Percentiles rank a stretch among this genome's conserved stretches.
Conservation (phyloP, 1,140 invertebrate genomes). For the Drosophila littoralis region DNA sequence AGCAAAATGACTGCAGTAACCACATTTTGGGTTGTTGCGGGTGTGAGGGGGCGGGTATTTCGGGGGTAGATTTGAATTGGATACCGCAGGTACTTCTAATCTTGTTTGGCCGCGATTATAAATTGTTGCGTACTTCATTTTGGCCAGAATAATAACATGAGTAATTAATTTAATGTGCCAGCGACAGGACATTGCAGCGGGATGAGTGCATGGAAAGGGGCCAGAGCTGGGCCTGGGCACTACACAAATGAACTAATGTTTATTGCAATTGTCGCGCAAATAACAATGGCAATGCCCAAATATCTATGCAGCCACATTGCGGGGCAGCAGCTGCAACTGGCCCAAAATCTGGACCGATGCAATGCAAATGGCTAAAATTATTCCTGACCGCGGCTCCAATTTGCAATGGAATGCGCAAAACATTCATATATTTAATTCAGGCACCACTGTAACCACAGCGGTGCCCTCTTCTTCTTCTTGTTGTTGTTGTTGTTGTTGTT, state of each 20-base stretch:
- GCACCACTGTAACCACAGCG: slow-evolving; percentile 41
- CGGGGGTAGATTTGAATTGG: not conserved
- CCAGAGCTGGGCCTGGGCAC: slow-evolving; percentile 29
- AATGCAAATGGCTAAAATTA: slow-evolving; percentile 73
- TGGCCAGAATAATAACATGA: slow-evolving; percentile 83
- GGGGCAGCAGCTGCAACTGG: slow-evolving; percentile 24
- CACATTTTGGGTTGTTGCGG: not conserved
- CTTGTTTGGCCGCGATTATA: slow-evolving; percentile 80
- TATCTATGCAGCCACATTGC: slow-evolving; percentile 46
- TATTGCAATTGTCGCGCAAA: slow-evolving; percentile 82
- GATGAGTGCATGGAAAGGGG: not conserved
- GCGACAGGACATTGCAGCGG: slow-evolving; percentile 56
- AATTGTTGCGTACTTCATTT: slow-evolving; percentile 84
- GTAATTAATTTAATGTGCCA: slow-evolving; percentile 84
- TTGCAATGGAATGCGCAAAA: slow-evolving; percentile 41
- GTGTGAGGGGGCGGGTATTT: not conserved
- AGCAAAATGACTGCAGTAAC: slow-evolving; percentile 62
- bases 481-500: slow-evolving; percentile 9
- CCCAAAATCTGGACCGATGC: slow-evolving; percentile 63
- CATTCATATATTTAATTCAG: slow-evolving; percentile 55
- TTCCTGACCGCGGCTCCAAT: slow-evolving; percentile 64
- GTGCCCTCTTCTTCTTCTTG: not conserved
- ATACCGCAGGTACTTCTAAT: slow-evolving; percentile 81
- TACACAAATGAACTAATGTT: slow-evolving; percentile 81
- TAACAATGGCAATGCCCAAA: slow-evolving; percentile 67